Evolutionary conservation across 2,888 invertebrate species (phyloP).

Genomic region (Heliconius cydno): DNA sequence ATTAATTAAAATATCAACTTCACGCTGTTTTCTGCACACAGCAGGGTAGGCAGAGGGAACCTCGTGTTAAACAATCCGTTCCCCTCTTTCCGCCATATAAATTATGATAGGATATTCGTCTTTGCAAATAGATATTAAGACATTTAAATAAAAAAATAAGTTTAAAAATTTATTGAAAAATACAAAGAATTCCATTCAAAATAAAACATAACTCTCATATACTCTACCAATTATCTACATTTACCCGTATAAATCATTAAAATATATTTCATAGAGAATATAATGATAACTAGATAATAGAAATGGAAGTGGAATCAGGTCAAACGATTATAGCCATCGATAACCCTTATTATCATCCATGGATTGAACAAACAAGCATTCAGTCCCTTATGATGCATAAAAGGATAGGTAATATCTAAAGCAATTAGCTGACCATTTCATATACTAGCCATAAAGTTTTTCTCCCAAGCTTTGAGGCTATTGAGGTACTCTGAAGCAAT

Average conservation of each 20-base stretch:
- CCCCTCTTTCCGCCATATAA: no score
- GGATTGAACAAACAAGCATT: background rate
- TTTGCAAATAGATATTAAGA: background rate
- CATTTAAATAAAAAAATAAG: background rate
- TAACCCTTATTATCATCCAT: background rate
- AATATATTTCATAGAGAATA: background rate
- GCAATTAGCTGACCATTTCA: background rate
- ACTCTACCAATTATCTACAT: background rate
- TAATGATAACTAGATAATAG: conserved; percentile 5
- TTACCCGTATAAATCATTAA: background rate
- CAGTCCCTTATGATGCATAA: background rate
- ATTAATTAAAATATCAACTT: no score
- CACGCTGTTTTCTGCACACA: no score
- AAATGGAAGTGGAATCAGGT: background rate
- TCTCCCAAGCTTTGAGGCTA: background rate
- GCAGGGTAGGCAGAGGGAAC: no score
- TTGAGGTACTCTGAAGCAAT: background rate
- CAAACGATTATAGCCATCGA: background rate
- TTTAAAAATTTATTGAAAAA: background rate
- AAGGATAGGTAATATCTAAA: background rate
- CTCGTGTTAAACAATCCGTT: no score
- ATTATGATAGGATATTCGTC: no score
- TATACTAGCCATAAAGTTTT: background rate
- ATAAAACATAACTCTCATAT: background rate
- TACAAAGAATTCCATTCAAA: background rate